Base-by-base conservation (phyloP, 2,888 invertebrate genomes). In the Ommatoiulus sabulosus region DNA sequence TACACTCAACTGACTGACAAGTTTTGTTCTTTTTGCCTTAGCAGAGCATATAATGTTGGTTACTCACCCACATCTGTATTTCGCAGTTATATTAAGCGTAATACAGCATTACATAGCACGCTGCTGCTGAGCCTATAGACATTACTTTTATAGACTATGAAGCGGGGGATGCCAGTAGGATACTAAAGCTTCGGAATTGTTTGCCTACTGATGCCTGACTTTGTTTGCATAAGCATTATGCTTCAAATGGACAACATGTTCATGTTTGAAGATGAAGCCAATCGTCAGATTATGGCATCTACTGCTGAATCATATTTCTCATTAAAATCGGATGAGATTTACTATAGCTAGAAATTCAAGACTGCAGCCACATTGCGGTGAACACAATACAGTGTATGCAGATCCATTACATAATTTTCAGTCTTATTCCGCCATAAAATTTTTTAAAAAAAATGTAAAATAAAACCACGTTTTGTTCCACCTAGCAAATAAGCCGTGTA, bases 401-500 rank as follows among this genome's bases (percentile, higher is more conserved):
- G n/a, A 57, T 10, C 17, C 57, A 17, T 15, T 57, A 17, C 57
- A 48, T 15, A 48, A 48, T 12, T 48, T 3, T 8, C 48, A 8
- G 48, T 57, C n/a, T 4, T n/a, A 17, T 57, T 57, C 10, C 3
- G 57, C n/a, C 3, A 57, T 57, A 57, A 17, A 57, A 57, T 57
- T n/a, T n/a, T n/a, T n/a, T n/a, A n/a, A n/a, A 57, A 57, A 57
- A 57, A 57, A 57, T 57, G 57, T n/a, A 57, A 57, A 57, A 57
- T 57, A 17, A n/a, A n/a, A n/a, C n/a, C n/a, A n/a, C n/a, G n/a
- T n/a, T n/a, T n/a, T n/a, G n/a, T n/a, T n/a, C n/a, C n/a, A n/a
- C n/a, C n/a, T n/a, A n/a, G n/a, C n/a, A n/a, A n/a, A n/a, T n/a
- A n/a, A n/a, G n/a, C n/a, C n/a, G n/a, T n/a, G n/a, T n/a, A n/a